Base-by-base conservation (phyloP, 92 coral and sea anemone genomes). In the Palythoa caribaeorum region DNA sequence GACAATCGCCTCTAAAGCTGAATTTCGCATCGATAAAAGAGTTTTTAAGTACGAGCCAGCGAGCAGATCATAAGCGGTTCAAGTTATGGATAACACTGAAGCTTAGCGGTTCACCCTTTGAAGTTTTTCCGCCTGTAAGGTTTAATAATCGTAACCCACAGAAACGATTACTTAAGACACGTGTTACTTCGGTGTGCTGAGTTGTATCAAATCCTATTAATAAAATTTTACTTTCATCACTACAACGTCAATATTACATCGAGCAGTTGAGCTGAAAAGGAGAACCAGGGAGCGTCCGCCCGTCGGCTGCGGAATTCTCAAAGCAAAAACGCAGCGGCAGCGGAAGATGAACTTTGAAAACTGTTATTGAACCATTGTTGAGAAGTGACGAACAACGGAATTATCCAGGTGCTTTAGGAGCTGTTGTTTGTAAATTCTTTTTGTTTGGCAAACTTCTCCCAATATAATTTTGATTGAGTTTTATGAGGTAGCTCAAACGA, bases 381-480 rank as follows among this genome's bases (percentile, higher is more conserved):
- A 51, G 75, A 81, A 48, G 76, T 54, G 86, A 81, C 86, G 5
- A 14, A 28, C 5, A 37, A 62, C 76, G 55, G 86, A 35, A 53
- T 81, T 68, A 44, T 81, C 53, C 75, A 81, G 86, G 60, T 81
- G 86, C 53, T 71, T 81, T 81, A 65, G 15, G 86, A 81, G 83
- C 59, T 47, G 76, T 66, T 81, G 66, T 81, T 81, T 63, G 76
- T 65, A 81, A 69, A 40, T 19, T 48, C 86, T 81, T 66, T 81
- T 68, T 81, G 86, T 81, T 81, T 81, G 76, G 48, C 19, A 69
- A 66, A 66, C 86, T 81, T 81, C 51, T 66, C 38, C 21, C 86
- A 81, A 81, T 81, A 39, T 81, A 81, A 81, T 81, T 81, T 81
- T 47, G 86, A 81, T 81, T 81, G 44, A 81, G 75, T 81, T 66